These are phyloP conservation scores for Glyptemys insculpta DNA, from an alignment of 2,797 vertebrate genomes.

Conservation along the genomic window DNA sequence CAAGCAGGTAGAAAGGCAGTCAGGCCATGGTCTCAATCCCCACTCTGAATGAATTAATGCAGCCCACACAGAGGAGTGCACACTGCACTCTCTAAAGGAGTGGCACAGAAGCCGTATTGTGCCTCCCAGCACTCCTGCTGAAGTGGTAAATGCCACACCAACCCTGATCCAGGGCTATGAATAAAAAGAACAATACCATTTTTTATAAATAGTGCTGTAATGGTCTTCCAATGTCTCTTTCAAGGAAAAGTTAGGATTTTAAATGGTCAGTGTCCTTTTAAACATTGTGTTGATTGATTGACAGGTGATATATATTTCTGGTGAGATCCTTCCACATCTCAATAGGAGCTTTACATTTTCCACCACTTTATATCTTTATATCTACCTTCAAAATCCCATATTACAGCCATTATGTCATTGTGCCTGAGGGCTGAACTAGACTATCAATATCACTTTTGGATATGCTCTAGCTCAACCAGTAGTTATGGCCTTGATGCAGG, in stretches of 20 bases:
- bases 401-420: not conserved
- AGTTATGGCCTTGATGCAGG: not conserved
- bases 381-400: not conserved
- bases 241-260: not conserved
- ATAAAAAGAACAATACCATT: not conserved
- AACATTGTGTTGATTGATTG: not conserved
- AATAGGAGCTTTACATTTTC: not conserved
- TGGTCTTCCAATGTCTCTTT: not conserved
- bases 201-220: not conserved
- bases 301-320: not conserved
- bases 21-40: not conserved
- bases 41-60: not conserved
- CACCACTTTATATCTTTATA: not conserved
- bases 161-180: not conserved
- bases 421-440: not conserved
- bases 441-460: not conserved
- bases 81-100: not conserved
- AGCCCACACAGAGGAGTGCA: not conserved
- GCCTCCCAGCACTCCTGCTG: not conserved
- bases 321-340: not conserved
- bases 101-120: not conserved
- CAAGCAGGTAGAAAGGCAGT: slow-evolving; percentile 19
- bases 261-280: not conserved
- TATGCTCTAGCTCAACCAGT: not conserved
- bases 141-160: not conserved